Conservation (phyloP, 2,888 invertebrate species). For the Tenthredo mesomela region DNA sequence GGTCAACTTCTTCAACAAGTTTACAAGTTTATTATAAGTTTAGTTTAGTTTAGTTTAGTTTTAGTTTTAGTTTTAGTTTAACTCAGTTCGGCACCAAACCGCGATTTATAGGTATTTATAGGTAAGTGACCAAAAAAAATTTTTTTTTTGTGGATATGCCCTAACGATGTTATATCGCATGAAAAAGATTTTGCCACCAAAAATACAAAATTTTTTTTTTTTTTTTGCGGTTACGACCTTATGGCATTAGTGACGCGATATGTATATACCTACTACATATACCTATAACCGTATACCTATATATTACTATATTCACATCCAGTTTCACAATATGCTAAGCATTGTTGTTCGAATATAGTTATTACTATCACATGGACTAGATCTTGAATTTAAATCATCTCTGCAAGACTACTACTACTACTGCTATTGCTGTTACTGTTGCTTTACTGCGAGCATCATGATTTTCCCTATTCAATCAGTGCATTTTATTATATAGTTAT, state of each 20-base stretch:
- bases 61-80: neutral
- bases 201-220: no score
- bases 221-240: no score
- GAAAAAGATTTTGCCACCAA: no score
- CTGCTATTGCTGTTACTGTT: neutral
- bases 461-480: conserved; percentile 46
- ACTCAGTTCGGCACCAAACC: neutral
- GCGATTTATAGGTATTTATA: neutral
- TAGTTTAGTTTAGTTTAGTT: neutral
- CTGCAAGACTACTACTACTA: neutral
- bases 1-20: neutral
- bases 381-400: conserved; percentile 44
- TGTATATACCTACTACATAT: no score
- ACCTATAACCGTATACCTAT: no score
- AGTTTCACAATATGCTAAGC: conserved; percentile 22
- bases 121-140: no score
- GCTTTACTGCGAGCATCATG: neutral
- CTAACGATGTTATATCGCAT: no score
- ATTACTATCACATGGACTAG: conserved; percentile 35
- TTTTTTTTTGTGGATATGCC: no score
- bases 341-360: conserved; percentile 10
- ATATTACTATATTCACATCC: neutral
- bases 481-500: conserved; percentile 24
- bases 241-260: no score
- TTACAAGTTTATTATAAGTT: neutral